phyloP scores from a whole-genome alignment of 2,888 invertebrate species.

The Exephanes ischioxanthus region DNA sequence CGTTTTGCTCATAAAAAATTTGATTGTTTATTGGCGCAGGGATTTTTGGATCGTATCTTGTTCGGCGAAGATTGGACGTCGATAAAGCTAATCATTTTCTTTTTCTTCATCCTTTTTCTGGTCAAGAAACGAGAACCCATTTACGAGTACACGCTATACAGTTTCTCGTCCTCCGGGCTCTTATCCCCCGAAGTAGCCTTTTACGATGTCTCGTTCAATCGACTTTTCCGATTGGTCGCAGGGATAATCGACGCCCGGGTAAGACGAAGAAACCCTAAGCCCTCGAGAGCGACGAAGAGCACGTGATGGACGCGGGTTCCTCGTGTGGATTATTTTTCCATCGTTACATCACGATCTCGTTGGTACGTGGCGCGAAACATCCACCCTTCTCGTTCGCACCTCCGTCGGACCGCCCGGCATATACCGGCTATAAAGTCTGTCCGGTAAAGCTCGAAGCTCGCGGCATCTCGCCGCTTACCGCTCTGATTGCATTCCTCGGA shows the following conservation, averaged over 20 bases:
- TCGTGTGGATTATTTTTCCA: conserved; percentile 56
- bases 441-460: conserved; percentile 29
- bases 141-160: conserved; percentile 18
- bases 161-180: conserved; percentile 44
- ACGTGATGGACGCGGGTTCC: neutral
- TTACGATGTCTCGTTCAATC: conserved; percentile 79
- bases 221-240: conserved; percentile 71
- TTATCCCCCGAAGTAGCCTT: conserved; percentile 69
- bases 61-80: neutral
- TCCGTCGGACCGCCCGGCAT: neutral
- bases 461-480: conserved; percentile 28
- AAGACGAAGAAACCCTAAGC: conserved; percentile 34
- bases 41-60: too few relatives aligned
- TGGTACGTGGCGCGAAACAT: conserved; percentile 45
- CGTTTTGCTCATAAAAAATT: neutral
- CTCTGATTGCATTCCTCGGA: conserved; percentile 40
- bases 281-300: conserved; percentile 30
- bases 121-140: conserved; percentile 18
- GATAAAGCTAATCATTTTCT: conserved; percentile 44
- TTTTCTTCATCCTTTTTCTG: conserved; percentile 19
- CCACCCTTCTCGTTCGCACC: neutral
- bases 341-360: conserved; percentile 62
- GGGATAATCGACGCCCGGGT: conserved; percentile 58
- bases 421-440: conserved; percentile 56
- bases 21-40: too few relatives aligned